Percentiles rank a stretch among this genome's conserved stretches.
phyloP scores from a whole-genome alignment of 1,140 invertebrate species.

The Scaptomyza pallida region DNA sequence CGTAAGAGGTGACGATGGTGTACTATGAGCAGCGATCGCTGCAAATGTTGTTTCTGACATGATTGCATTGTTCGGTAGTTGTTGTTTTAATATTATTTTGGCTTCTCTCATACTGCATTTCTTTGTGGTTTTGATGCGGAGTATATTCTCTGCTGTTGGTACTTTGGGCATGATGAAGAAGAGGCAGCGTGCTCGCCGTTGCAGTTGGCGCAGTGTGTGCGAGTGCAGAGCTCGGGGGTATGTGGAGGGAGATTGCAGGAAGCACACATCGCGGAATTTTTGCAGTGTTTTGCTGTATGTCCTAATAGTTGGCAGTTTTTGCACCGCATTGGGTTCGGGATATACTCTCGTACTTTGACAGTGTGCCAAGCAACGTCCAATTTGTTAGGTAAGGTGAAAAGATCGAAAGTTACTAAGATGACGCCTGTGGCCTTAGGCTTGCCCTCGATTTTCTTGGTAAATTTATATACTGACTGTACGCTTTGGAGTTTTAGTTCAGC shows the following conservation, averaged over 20 bases:
- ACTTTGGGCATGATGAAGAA: constrained; percentile 22
- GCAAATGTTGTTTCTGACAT: not conserved
- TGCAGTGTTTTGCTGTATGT: constrained; percentile 28
- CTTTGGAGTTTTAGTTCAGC: too few relatives aligned
- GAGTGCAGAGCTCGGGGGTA: constrained; percentile 1
- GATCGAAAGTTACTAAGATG: too few relatives aligned
- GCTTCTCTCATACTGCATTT: constrained; percentile 39
- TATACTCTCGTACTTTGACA: too few relatives aligned
- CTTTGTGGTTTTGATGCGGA: constrained; percentile 20
- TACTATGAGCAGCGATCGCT: not conserved
- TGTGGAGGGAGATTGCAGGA: too few relatives aligned
- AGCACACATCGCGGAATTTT: not conserved
- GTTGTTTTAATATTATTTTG: constrained; percentile 23
- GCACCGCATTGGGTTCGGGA: constrained; percentile 22
- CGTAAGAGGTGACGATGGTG: too few relatives aligned
- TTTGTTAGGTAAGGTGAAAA: too few relatives aligned
- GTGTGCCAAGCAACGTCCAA: too few relatives aligned
- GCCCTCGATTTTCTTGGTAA: too few relatives aligned
- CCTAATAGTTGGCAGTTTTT: constrained; percentile 26
- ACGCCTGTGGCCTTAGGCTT: too few relatives aligned
- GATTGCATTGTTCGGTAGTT: constrained; percentile 5
- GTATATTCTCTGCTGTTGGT: constrained; percentile 14
- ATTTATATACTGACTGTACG: too few relatives aligned
- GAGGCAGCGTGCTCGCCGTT: constrained; percentile 13
- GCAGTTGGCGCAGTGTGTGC: constrained; percentile 16